Evolutionary conservation across 53 echinoderm and acorn worm genomes (phyloP), one percentile per base, ranked within the genome.

Genomic region (Echinometra lucunter): DNA sequence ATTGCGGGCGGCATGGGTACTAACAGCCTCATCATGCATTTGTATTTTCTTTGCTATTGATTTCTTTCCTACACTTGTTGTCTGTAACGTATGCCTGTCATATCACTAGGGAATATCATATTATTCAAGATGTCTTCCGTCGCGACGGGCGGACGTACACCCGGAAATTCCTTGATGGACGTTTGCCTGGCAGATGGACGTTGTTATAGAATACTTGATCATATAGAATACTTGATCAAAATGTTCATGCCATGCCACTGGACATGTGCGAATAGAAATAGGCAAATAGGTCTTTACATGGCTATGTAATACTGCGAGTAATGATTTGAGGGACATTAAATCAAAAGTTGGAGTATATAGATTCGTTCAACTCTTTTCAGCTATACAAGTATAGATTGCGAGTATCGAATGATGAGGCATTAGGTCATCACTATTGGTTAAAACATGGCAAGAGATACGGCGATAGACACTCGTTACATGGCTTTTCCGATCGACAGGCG

Each of bases 121-220:
- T n/a, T n/a, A 25, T 78, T 18, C 35, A 78, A 78, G 40, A 19
- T 78, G 42, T 78, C 78, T 38, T 78, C 42, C 28, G 78, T 38
- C 78, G 78, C 78, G 40, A 78, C 78, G 40, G 74, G 13, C 74
- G 74, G 17, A 42, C 63, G 78, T 78, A 78, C 21, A 78, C 42
- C 78, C 40, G 78, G 42, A 78, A 42, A 38, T 1, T 69, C 69
- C 32, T 34, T 10, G 32, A 12, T 10, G 30, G 34, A 32, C 69
- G 69, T 69, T 69, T 8, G 42, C 19, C 5, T 9, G 78, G 21
- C 42, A 78, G 78, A 78, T 42, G 78, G 78, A 18, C 78, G 1
- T 6, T 38, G 78, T 8, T 19, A 78, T 78, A 23, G 21, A 5
- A 78, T 16, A 40, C 78, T 75, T 32, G 15, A 16, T 40, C 78